Conservation (phyloP, 2,797 vertebrate genomes). For the Labroides dimidiatus region DNA sequence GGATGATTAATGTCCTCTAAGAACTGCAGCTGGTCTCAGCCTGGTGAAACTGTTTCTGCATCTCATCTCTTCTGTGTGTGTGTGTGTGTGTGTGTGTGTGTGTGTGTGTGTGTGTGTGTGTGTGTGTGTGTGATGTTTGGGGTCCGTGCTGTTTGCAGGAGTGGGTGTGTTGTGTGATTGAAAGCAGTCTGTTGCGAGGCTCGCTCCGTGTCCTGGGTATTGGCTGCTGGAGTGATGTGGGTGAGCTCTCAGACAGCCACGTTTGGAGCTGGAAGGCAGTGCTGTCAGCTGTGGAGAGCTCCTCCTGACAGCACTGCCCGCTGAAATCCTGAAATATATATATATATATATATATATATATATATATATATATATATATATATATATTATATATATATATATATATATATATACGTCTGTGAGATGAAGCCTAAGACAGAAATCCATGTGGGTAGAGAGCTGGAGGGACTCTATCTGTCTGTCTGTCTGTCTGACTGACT, state of each 20-base stretch:
- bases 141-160: constrained; percentile 12
- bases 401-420: constrained; percentile 1
- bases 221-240: constrained; percentile 58
- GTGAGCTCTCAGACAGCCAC: constrained; percentile 56
- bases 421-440: constrained; percentile 68
- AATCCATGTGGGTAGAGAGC: constrained; percentile 40
- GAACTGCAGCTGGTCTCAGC: too few relatives aligned
- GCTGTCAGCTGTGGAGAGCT: constrained; percentile 67
- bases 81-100: neutral
- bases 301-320: constrained; percentile 60
- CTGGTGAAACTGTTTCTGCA: too few relatives aligned
- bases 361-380: too few relatives aligned
- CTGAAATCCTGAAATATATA: constrained; percentile 38
- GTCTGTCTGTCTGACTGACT: neutral
- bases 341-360: too few relatives aligned
- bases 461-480: constrained; percentile 2
- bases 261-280: constrained; percentile 47
- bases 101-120: neutral
- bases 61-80: neutral
- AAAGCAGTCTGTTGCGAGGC: neutral
- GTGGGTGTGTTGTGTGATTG: constrained; percentile 19
- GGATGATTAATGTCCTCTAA: too few relatives aligned
- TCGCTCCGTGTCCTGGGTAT: constrained; percentile 29
- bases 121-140: neutral
- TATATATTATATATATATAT: too few relatives aligned